Percentiles rank a stretch among this genome's conserved stretches.
Evolutionary conservation across 2,797 vertebrate genomes (phyloP).

Genomic region (Myotis myotis): DNA sequence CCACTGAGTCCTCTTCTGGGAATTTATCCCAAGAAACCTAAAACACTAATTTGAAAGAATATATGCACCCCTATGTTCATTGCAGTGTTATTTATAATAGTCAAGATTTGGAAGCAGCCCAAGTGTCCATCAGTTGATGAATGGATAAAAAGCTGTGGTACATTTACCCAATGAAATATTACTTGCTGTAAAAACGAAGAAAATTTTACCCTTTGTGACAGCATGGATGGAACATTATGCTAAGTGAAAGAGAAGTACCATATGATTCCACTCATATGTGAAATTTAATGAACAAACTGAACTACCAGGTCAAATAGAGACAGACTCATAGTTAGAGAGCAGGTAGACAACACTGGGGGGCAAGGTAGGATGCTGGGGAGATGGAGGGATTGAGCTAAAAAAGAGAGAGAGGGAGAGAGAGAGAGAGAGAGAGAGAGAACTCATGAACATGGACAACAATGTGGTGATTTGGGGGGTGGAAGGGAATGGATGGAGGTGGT

Average conservation of each 20-base stretch:
- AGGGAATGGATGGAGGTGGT: too few species aligned
- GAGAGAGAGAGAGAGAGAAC: too few species aligned
- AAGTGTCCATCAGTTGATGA: background rate
- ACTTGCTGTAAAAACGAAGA: background rate
- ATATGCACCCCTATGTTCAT: background rate
- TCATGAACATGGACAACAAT: too few species aligned
- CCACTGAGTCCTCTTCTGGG: background rate
- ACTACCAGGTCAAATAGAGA: background rate
- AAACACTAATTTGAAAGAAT: background rate
- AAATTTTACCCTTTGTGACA: background rate
- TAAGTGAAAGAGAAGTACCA: background rate
- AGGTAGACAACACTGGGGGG: background rate
- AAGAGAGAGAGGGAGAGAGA: background rate
- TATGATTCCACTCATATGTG: background rate
- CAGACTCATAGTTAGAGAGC: background rate
- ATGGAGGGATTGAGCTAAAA: background rate
- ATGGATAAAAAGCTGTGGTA: background rate
- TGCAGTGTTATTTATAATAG: background rate
- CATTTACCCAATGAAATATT: background rate
- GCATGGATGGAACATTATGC: background rate
- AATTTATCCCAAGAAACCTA: background rate
- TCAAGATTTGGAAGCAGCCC: background rate
- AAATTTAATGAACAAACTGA: background rate
- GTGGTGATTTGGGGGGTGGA: too few species aligned
- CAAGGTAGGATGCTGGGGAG: background rate